Evolutionary conservation across 1,140 invertebrate species (phyloP).

Genomic region (Ephestia elutella): DNA sequence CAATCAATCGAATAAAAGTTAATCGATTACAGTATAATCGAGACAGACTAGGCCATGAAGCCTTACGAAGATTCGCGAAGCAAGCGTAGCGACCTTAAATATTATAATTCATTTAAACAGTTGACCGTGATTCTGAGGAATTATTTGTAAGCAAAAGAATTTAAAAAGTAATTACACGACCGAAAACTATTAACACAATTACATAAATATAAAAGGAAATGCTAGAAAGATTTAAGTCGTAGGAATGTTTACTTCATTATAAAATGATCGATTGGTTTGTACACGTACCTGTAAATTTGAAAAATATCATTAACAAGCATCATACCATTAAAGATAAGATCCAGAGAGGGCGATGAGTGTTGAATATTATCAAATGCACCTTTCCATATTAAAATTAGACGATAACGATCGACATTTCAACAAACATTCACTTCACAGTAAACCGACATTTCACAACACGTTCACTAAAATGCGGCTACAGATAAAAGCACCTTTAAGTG

Average conservation of each 20-base stretch:
- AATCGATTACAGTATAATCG: constrained; percentile 15
- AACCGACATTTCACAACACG: constrained; percentile 3
- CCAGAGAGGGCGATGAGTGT: neutral
- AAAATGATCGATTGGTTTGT: neutral
- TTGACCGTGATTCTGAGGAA: constrained; percentile 1
- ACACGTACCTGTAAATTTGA: no score
- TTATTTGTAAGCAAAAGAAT: neutral
- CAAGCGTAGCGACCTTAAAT: constrained; percentile 13
- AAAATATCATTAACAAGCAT: neutral
- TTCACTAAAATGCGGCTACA: constrained; percentile 8
- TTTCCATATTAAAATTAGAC: neutral
- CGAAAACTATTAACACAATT: neutral
- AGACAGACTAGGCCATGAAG: constrained; percentile 18
- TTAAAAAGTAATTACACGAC: neutral
- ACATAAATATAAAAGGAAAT: neutral
- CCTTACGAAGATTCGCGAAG: constrained; percentile 16
- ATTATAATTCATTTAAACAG: constrained; percentile 15
- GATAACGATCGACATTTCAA: neutral
- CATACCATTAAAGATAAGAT: neutral
- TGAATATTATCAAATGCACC: no score
- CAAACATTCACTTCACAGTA: neutral
- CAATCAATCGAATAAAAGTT: constrained; percentile 25
- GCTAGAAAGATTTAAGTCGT: neutral
- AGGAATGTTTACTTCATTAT: no score
- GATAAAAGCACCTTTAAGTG: neutral